Evolutionary conservation across 2,888 invertebrate species (phyloP).

Genomic region (Steinernema scapterisci): DNA sequence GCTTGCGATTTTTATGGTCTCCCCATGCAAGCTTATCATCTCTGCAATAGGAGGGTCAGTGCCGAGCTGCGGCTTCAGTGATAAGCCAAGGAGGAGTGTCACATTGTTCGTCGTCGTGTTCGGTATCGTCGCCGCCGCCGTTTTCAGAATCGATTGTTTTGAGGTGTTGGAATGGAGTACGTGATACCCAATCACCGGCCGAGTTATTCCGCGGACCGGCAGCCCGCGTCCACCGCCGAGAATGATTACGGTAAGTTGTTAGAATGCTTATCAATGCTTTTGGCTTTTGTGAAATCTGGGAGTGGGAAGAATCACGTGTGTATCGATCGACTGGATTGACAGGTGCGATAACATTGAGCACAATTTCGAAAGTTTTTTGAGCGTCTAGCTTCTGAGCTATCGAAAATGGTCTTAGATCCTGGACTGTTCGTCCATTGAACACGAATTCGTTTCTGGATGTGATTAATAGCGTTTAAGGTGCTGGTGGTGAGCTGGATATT

Average conservation of each 20-base stretch:
- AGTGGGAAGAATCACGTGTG: neutral
- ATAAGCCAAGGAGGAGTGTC: neutral
- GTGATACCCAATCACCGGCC: conserved; percentile 1
- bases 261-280: neutral
- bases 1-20: neutral
- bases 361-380: too few relatives aligned
- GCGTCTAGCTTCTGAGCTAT: too few relatives aligned
- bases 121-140: neutral
- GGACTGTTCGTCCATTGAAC: too few relatives aligned
- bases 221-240: neutral
- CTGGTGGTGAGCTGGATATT: too few relatives aligned
- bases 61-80: neutral
- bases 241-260: neutral
- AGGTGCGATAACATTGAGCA: too few relatives aligned
- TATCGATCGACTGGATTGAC: too few relatives aligned
- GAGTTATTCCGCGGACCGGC: neutral
- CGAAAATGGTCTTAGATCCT: too few relatives aligned
- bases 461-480: too few relatives aligned
- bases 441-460: too few relatives aligned
- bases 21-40: neutral
- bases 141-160: conserved; percentile 1
- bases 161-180: neutral
- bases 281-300: neutral
- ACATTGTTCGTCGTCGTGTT: neutral
- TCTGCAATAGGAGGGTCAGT: neutral